Conservation (phyloP, 2,113 vertebrate species). For the Megaceryle maxima region DNA sequence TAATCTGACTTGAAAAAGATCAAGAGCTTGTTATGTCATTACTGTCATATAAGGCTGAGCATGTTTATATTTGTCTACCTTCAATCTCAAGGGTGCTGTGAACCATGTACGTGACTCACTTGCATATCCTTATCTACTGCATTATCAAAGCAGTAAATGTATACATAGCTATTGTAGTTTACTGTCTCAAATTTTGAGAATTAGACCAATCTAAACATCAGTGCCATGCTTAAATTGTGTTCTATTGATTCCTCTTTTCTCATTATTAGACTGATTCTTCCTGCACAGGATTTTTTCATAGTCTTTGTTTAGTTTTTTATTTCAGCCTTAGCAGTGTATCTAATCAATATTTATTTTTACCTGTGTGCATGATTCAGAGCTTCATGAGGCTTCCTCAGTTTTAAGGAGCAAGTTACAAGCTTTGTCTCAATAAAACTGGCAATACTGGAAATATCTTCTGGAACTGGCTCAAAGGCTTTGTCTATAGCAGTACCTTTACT, state of each 20-base stretch:
- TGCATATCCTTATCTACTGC: neutral
- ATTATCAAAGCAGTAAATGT: neutral
- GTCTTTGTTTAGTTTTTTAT: constrained; percentile 5
- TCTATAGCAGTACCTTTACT: constrained; percentile 69
- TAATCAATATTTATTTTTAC: constrained; percentile 61
- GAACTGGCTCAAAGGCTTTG: constrained; percentile 57
- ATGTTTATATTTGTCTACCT: neutral
- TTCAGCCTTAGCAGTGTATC: neutral
- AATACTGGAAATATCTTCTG: constrained; percentile 72
- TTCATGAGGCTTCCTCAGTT: constrained; percentile 70
- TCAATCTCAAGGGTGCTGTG: neutral
- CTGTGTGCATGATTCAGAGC: constrained; percentile 77
- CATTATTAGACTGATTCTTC: neutral
- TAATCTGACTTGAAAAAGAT: constrained; percentile 8
- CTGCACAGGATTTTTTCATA: neutral
- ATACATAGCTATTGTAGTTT: neutral
- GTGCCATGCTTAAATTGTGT: neutral
- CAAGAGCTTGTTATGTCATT: neutral
- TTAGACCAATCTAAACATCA: neutral
- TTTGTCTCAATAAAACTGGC: constrained; percentile 76
- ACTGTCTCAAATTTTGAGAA: neutral
- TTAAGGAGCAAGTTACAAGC: constrained; percentile 74
- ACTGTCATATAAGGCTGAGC: neutral
- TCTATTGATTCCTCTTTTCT: neutral
- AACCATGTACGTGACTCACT: neutral